Evolutionary conservation across 2,888 invertebrate species (phyloP).

Genomic region (Pammene aurita): DNA sequence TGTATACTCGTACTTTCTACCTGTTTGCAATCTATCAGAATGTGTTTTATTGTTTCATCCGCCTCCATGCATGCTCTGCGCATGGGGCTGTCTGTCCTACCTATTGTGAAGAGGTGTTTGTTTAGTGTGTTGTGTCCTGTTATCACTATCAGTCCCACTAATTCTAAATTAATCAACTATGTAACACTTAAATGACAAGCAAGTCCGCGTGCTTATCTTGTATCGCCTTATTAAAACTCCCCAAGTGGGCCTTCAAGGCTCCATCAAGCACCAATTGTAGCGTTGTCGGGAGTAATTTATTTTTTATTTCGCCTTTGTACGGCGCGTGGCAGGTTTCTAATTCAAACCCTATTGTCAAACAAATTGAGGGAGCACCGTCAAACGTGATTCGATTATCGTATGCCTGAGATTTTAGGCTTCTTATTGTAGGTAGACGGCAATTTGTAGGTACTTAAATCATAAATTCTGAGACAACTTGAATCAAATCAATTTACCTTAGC

Average conservation of each 20-base stretch:
- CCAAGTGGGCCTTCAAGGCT: neutral
- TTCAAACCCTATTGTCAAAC: slow-evolving; percentile 53
- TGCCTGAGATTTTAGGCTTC: slow-evolving; percentile 20
- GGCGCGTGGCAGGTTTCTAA: slow-evolving; percentile 49
- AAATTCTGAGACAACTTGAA: slow-evolving; percentile 28
- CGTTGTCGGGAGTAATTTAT: slow-evolving; percentile 57
- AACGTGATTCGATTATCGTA: slow-evolving; percentile 47
- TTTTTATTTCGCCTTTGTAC: slow-evolving; percentile 57
- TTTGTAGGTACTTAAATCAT: slow-evolving; percentile 28
- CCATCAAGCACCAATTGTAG: slow-evolving; percentile 49
- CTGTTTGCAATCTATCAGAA: too few species aligned
- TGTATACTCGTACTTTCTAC: too few species aligned
- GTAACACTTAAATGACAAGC: neutral
- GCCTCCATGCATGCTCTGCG: too few species aligned
- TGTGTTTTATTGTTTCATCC: too few species aligned
- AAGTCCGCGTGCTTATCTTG: neutral
- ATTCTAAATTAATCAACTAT: too few species aligned
- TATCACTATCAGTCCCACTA: too few species aligned
- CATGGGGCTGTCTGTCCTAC: too few species aligned
- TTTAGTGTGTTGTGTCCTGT: too few species aligned
- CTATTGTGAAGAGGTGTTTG: too few species aligned
- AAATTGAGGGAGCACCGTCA: slow-evolving; percentile 52
- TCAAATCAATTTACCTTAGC: neutral
- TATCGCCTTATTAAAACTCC: slow-evolving; percentile 26
- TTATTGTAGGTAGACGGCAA: slow-evolving; percentile 16